Evolutionary conservation across 2,888 invertebrate species (phyloP), one percentile per base, ranked within the genome.

Genomic region (Parnassius apollo): DNA sequence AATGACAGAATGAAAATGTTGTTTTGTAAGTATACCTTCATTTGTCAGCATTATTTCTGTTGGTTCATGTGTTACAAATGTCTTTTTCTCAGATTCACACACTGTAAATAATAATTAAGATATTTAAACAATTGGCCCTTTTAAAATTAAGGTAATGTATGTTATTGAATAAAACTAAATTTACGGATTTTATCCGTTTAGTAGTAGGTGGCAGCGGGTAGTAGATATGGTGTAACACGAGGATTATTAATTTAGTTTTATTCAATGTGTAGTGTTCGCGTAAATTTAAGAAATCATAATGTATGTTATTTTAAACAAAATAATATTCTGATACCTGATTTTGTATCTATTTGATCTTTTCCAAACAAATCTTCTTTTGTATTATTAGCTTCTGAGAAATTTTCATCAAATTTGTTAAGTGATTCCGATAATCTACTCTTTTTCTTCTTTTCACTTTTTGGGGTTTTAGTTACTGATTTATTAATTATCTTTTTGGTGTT

Each of bases 371-470:
- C n/a, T 48, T 59, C 59, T 22, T 42, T 42, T n/a, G 25, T 44
- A 48, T 42, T 42, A 53, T 35, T 53, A 35, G 22, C 44, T 18
- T 57, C 42, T 56, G 52, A 18, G 10, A 8, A 9, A 22, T 48
- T 54, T 22, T 44, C 58, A 54, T 46, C 22, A 42, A 44, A 55
- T 13, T 46, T 45, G 13, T 59, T 53, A 35, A 52, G 55, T 45
- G 49, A 59, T 42, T 62, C 57, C 0, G 65, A 62, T 48, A 55
- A 53, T 35, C 52, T 52, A 25, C 62, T 66, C 18, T 65, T 68
- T 9, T 68, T 66, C 48, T 66, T 69, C 53, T 67, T 69, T 18
- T 50, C 60, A 48, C 63, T 66, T 35, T 49, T 57, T 42, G 65
- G 58, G n/a, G 65, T 61, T 56, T 68, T 62, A 45, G 42, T 18